Conservation (phyloP, 2,888 invertebrate genomes). For the Camptogramma bilineatum region DNA sequence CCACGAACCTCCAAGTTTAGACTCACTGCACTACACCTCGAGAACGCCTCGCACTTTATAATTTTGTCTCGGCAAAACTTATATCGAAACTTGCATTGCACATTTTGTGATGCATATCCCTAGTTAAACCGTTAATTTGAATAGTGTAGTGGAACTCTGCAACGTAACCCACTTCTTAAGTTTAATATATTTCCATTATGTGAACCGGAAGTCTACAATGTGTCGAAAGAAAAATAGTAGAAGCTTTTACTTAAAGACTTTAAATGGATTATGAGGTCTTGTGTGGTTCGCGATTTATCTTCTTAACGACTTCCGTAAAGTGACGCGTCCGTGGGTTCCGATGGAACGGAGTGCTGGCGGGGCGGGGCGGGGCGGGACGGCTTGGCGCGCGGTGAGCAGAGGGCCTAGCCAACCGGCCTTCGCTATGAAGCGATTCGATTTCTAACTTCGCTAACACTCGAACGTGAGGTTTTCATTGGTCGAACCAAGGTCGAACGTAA, state of each 20-base stretch:
- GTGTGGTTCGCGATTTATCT: conserved; percentile 75
- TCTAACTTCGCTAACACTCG: too few species aligned
- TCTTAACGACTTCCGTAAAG: conserved; percentile 77
- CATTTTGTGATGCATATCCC: conserved; percentile 46
- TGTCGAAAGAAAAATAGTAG: conserved; percentile 52
- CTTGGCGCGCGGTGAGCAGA: conserved; percentile 29
- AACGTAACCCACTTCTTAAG: conserved; percentile 27
- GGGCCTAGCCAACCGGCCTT: too few species aligned
- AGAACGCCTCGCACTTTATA: conserved; percentile 63
- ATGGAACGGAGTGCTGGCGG: conserved; percentile 36
- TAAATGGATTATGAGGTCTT: conserved; percentile 72
- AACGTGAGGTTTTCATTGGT: too few species aligned
- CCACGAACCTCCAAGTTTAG: conserved; percentile 54
- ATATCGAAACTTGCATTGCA: conserved; percentile 55
- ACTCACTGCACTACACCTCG: conserved; percentile 65
- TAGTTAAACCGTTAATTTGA: conserved; percentile 38
- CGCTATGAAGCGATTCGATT: too few species aligned
- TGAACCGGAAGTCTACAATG: conserved; percentile 47
- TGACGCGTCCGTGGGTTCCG: conserved; percentile 58
- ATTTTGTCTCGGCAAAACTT: conserved; percentile 60
- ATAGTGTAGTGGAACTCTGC: conserved; percentile 27
- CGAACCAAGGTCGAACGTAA: too few species aligned
- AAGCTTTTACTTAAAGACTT: conserved; percentile 63
- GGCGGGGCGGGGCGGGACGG: conserved; percentile 29
- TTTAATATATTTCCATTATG: conserved; percentile 41